Evolutionary conservation across 1,140 invertebrate genomes (phyloP), one percentile per base, ranked within the genome.

Genomic region (Aphelinus atriplicis): DNA sequence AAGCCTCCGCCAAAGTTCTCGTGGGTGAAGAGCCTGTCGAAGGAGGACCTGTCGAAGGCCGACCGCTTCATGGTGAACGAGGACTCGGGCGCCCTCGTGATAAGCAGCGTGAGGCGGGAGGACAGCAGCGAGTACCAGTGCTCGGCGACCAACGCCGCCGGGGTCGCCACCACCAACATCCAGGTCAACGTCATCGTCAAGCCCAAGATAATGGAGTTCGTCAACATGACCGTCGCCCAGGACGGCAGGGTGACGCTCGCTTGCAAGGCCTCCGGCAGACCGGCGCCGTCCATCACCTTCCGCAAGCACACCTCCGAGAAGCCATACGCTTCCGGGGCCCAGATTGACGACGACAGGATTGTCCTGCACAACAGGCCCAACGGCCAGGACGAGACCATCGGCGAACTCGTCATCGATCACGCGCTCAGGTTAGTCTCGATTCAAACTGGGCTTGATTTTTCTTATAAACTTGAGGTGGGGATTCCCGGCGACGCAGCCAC

Each of bases 121-220:
- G 95, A 97, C 84, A 91, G 92, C 62, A 94, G 94, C 0, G 90
- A 90, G 50, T 97, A 96, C 81, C 92, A 92, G 60, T 98, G 97
- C 83, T 91, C 91, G 47, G 96, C 96, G 0, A 90, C 89, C 60
- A 98, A 97, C 83, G 88, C 89, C 10, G 96, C 95, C 7, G 96
- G 95, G 0, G 86, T 89, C 46, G 90, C 89, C 3, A 89, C 88
- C 50, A 90, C 92, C 61, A 89, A 90, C 77, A 89, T 96, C 2
- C 84, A 86, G 70, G 88, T 92, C 0, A 89, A 90, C 80, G 93
- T 94, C 1, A 86, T 95, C 50, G 92, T 95, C 0, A 94, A 93
- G 80, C 95, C 95, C 0, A 92, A 92, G 81, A 92, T 97, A 79
- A 93, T 92, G 80, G 92, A 95, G 80, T 90, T 95, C 66, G 84